Evolutionary conservation across 2,113 vertebrate species (phyloP).

Genomic region (Odontophorus gujanensis): DNA sequence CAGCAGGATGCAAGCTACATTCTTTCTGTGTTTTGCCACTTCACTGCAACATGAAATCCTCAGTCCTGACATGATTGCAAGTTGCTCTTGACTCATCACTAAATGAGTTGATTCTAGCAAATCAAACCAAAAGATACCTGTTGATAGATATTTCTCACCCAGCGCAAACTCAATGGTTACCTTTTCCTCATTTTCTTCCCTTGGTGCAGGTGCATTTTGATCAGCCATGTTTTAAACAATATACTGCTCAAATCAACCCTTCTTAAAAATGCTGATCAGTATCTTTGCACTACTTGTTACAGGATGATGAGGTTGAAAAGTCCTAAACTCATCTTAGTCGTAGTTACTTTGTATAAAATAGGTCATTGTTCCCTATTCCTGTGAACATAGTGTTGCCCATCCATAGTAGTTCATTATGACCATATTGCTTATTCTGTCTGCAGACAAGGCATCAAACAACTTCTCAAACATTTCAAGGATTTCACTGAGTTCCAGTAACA

Average conservation of each 20-base stretch:
- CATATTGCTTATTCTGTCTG: background rate
- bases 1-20: background rate
- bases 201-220: background rate
- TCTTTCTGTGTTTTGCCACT: background rate
- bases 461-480: background rate
- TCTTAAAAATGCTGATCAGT: background rate
- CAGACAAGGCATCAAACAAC: background rate
- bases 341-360: background rate
- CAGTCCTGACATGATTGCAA: background rate
- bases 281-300: background rate
- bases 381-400: background rate
- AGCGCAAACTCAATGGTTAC: background rate
- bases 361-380: background rate
- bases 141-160: background rate
- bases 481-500: background rate
- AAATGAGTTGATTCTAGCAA: background rate
- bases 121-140: background rate
- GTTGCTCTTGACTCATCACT: background rate
- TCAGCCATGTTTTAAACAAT: background rate
- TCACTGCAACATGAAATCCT: background rate
- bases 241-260: background rate
- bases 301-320: background rate
- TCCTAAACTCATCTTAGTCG: background rate
- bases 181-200: background rate
- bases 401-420: background rate